A percentile compares a stretch with the other conserved stretches of the same genome.
phyloP scores from a whole-genome alignment of 2,113 vertebrate genomes.

The Plotosus lineatus region DNA sequence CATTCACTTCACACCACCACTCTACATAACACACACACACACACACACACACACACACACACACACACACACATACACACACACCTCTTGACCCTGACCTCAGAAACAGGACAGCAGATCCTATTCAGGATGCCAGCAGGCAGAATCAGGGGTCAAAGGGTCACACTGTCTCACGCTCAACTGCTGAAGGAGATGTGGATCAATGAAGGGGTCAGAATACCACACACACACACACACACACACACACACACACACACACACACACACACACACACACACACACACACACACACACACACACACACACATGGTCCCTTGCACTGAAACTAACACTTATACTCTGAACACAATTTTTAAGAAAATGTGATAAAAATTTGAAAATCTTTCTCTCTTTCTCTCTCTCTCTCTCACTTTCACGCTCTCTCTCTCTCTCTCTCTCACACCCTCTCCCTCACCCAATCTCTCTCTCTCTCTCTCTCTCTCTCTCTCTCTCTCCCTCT shows the following conservation, averaged over 20 bases:
- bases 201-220: slow-evolving; percentile 11
- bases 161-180: slow-evolving; percentile 13
- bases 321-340: background rate
- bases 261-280: background rate
- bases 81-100: slow-evolving; percentile 26
- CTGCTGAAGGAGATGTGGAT: slow-evolving; percentile 9
- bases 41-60: background rate
- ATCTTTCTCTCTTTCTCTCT: background rate
- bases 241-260: slow-evolving; percentile 5
- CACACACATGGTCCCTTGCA: too few relatives aligned
- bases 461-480: background rate
- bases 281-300: background rate
- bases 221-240: background rate
- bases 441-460: too few relatives aligned
- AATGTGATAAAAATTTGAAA: background rate
- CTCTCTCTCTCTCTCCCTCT: slow-evolving; percentile 17
- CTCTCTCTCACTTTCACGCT: too few relatives aligned
- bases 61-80: slow-evolving; percentile 13
- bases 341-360: background rate
- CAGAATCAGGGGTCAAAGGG: slow-evolving; percentile 20
- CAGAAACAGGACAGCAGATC: slow-evolving; percentile 3
- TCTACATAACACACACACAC: background rate
- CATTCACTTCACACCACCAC: slow-evolving; percentile 5
- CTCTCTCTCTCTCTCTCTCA: background rate
- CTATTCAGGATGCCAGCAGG: slow-evolving; percentile 24